Percentiles rank a stretch among this genome's conserved stretches.
Evolutionary conservation across 1,140 invertebrate genomes (phyloP).

Genomic region (Hydropsyche tenuis): DNA sequence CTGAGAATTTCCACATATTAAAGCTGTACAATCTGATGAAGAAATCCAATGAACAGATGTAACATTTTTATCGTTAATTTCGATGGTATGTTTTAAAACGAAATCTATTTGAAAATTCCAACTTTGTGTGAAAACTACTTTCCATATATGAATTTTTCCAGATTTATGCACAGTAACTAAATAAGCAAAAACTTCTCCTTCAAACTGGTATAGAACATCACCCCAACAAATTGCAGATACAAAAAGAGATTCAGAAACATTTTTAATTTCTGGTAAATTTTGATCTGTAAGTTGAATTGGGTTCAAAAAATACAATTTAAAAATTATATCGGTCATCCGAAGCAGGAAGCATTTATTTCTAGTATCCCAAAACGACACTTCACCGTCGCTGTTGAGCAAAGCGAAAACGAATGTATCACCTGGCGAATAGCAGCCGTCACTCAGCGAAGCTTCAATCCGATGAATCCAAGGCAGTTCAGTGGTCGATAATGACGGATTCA

Average conservation of each 20-base stretch:
- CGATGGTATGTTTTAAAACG: background rate
- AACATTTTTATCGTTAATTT: background rate
- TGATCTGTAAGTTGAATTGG: background rate
- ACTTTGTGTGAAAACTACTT: background rate
- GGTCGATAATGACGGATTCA: background rate
- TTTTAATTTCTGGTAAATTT: background rate
- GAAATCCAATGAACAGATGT: background rate
- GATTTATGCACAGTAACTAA: background rate
- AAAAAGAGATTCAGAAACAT: background rate
- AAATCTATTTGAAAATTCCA: background rate
- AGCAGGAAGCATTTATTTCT: background rate
- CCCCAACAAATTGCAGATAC: constrained; percentile 10
- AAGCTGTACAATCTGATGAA: background rate
- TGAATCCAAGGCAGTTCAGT: background rate
- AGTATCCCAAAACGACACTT: background rate
- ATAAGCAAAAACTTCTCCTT: background rate
- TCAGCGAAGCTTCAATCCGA: too few species aligned
- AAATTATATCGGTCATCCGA: background rate
- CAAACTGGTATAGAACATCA: background rate
- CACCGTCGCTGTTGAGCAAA: background rate
- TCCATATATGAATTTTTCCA: background rate
- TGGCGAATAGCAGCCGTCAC: background rate
- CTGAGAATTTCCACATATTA: background rate
- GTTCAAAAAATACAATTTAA: background rate
- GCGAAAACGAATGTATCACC: background rate